Percentiles rank a stretch among this genome's conserved stretches.
Conservation (phyloP, 92 coral and sea anemone species). For the Paramuricea clavata region DNA sequence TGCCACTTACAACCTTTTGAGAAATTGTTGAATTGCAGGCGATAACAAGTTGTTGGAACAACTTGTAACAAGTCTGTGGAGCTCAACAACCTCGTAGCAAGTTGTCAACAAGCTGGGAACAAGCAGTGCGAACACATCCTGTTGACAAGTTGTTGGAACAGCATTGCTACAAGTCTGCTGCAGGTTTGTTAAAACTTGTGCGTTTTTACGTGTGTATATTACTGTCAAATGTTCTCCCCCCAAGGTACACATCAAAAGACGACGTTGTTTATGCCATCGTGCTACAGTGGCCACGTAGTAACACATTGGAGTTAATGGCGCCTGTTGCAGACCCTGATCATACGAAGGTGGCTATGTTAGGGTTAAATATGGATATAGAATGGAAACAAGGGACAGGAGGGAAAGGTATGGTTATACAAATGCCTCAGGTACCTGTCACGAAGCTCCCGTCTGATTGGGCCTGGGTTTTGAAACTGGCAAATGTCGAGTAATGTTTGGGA, state of each 20-base stretch:
- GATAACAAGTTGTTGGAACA: too few relatives aligned
- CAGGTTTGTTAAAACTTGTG: too few relatives aligned
- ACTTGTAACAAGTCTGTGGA: too few relatives aligned
- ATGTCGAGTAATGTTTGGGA: conserved; percentile 48
- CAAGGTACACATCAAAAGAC: conserved; percentile 85
- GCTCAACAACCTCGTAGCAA: too few relatives aligned
- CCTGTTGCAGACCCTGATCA: conserved; percentile 9
- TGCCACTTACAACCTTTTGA: too few relatives aligned
- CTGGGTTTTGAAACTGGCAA: conserved; percentile 85
- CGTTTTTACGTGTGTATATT: too few relatives aligned
- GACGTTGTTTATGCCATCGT: conserved; percentile 80
- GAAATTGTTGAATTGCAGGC: too few relatives aligned
- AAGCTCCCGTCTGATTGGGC: conserved; percentile 89
- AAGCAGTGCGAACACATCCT: too few relatives aligned
- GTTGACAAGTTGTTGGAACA: too few relatives aligned
- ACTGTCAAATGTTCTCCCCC: too few relatives aligned
- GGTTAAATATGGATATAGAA: conserved; percentile 74
- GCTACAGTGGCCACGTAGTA: conserved; percentile 79
- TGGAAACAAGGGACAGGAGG: conserved; percentile 67
- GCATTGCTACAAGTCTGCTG: too few relatives aligned
- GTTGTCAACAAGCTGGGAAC: too few relatives aligned
- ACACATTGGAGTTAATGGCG: conserved; percentile 60
- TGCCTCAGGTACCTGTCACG: conserved; percentile 83
- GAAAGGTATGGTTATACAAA: conserved; percentile 75
- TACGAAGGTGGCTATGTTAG: conserved; percentile 85